A percentile compares a stretch with the other conserved stretches of the same genome.
phyloP scores from a whole-genome alignment of 2,888 invertebrate species.

The Seladonia tumulorum region DNA sequence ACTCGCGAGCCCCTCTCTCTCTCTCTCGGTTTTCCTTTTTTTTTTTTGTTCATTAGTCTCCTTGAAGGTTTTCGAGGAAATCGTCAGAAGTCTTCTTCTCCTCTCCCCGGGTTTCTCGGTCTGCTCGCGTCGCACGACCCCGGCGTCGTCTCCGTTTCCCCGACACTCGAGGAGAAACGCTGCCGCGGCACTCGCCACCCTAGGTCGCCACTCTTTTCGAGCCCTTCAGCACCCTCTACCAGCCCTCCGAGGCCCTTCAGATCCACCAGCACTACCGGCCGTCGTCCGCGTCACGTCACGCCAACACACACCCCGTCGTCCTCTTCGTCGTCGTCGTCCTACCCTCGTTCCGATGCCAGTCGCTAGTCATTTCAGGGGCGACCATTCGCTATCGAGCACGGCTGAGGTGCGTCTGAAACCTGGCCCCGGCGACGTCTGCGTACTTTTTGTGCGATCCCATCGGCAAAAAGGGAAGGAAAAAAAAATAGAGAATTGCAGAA shows the following conservation, averaged over 20 bases:
- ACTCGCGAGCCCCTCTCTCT: constrained; percentile 53
- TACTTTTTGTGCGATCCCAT: constrained; percentile 56
- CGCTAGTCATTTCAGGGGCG: constrained; percentile 76
- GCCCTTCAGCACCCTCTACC: constrained; percentile 69
- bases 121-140: constrained; percentile 28
- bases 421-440: constrained; percentile 58
- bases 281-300: neutral
- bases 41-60: constrained; percentile 58
- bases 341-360: constrained; percentile 47
- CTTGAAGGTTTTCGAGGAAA: constrained; percentile 68
- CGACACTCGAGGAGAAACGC: constrained; percentile 78
- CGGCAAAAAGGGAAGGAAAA: neutral
- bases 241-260: constrained; percentile 66
- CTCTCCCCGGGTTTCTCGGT: constrained; percentile 20
- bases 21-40: neutral
- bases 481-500: constrained; percentile 24
- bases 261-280: constrained; percentile 52
- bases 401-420: constrained; percentile 64
- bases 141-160: constrained; percentile 63
- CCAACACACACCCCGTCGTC: neutral
- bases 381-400: constrained; percentile 71
- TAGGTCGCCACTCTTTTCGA: constrained; percentile 69
- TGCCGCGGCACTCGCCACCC: constrained; percentile 79
- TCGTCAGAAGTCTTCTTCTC: constrained; percentile 61
- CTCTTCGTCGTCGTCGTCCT: neutral